Evolutionary conservation across 2,888 invertebrate genomes (phyloP).

Genomic region (Noctuana brunneofusca): DNA sequence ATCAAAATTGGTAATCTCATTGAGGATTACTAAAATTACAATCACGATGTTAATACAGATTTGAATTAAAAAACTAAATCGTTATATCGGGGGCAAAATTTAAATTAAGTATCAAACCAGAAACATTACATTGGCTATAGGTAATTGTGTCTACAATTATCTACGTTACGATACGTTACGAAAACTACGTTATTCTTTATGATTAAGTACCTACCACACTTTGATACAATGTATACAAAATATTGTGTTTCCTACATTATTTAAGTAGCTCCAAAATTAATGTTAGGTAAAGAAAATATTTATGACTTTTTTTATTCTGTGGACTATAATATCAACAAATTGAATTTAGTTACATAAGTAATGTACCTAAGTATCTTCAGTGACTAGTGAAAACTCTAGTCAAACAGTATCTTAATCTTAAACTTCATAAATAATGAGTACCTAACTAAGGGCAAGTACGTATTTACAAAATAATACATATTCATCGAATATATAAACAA

Average conservation of each 20-base stretch:
- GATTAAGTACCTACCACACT: constrained; percentile 23
- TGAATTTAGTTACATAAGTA: constrained; percentile 21
- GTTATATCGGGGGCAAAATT: neutral
- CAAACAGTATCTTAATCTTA: constrained; percentile 56
- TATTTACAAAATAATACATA: constrained; percentile 73
- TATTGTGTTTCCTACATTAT: constrained; percentile 1
- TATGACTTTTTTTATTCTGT: constrained; percentile 23
- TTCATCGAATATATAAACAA: constrained; percentile 64
- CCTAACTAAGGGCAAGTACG: constrained; percentile 61
- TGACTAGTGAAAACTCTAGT: constrained; percentile 80
- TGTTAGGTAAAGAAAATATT: constrained; percentile 28
- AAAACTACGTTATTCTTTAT: neutral
- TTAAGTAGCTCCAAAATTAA: constrained; percentile 32
- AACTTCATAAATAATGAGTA: constrained; percentile 59
- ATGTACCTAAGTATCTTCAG: constrained; percentile 46
- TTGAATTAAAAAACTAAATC: too few species aligned
- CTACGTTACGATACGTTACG: neutral
- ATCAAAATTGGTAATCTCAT: neutral
- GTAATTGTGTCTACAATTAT: neutral
- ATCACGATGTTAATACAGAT: too few species aligned
- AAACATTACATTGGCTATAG: too few species aligned
- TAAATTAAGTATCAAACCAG: neutral
- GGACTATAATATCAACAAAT: constrained; percentile 23
- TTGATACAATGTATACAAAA: constrained; percentile 7
- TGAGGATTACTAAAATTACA: neutral